Conservation (phyloP, 1,140 invertebrate genomes). For the Euborellia annulipes region DNA sequence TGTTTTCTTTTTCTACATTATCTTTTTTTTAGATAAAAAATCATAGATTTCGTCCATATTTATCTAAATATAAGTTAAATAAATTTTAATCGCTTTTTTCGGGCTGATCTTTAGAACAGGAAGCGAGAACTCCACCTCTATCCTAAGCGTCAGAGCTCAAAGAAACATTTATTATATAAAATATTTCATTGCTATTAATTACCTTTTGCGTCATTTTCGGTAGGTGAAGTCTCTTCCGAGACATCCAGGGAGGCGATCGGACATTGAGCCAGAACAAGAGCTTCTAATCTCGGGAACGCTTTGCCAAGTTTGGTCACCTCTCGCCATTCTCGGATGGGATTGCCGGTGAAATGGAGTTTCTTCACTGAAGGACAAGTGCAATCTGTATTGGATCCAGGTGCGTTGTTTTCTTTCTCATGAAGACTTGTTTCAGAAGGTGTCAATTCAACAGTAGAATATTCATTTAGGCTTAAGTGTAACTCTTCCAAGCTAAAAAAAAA, state of each 20-base stretch:
- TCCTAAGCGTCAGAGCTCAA: too few relatives aligned
- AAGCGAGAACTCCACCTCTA: too few relatives aligned
- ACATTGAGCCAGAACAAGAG: conserved; percentile 72
- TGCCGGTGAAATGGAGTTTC: conserved; percentile 68
- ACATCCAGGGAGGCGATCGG: conserved; percentile 45
- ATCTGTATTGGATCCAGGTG: too few relatives aligned
- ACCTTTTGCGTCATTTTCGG: background rate
- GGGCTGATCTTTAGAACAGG: too few relatives aligned
- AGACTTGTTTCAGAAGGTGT: conserved; percentile 13
- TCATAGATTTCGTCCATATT: too few relatives aligned
- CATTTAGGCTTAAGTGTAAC: conserved; percentile 76
- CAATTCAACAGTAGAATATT: conserved; percentile 59
- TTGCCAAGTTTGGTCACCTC: conserved; percentile 70
- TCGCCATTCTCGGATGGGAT: conserved; percentile 62
- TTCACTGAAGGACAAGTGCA: conserved; percentile 28
- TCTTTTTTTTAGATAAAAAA: too few relatives aligned
- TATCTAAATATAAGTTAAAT: too few relatives aligned
- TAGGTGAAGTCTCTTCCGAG: background rate
- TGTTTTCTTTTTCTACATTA: too few relatives aligned
- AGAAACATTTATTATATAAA: too few relatives aligned
- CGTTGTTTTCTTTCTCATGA: conserved; percentile 14
- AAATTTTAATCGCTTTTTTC: too few relatives aligned
- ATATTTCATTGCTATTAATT: too few relatives aligned
- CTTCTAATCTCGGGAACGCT: conserved; percentile 68
- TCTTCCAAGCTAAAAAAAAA: conserved; percentile 50